A percentile compares a stretch with the other conserved stretches of the same genome.
Evolutionary conservation across 2,797 vertebrate species (phyloP).

Genomic region (Erpetoichthys calabaricus): DNA sequence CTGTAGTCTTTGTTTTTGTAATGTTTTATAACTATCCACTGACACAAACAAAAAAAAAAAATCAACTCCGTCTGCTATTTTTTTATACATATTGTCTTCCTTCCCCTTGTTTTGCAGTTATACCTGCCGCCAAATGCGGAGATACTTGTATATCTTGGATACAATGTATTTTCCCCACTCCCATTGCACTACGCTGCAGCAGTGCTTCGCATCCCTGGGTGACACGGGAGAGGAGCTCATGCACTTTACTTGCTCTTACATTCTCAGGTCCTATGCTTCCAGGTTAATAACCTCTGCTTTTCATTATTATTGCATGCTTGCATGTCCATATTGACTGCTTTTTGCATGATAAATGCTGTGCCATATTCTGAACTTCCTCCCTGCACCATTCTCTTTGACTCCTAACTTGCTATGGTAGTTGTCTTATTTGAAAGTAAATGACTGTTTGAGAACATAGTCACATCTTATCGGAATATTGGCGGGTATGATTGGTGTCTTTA

Average conservation of each 20-base stretch:
- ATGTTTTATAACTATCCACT: neutral
- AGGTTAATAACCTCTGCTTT: conserved; percentile 65
- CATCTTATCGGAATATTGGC: no score
- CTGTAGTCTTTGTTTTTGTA: neutral
- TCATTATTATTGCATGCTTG: conserved; percentile 45
- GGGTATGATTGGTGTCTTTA: no score
- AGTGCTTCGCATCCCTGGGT: conserved; percentile 60
- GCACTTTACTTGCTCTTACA: conserved; percentile 66
- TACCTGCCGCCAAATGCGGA: conserved; percentile 68
- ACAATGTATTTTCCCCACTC: conserved; percentile 60
- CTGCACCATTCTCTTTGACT: no score
- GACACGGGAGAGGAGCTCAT: conserved; percentile 65
- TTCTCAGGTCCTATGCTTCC: conserved; percentile 67
- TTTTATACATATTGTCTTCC: conserved; percentile 4
- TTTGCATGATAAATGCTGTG: conserved; percentile 31
- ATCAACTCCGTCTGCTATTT: conserved; percentile 6
- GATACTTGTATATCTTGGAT: conserved; percentile 69
- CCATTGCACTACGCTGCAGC: conserved; percentile 55
- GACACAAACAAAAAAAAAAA: conserved; percentile 1
- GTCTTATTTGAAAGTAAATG: no score
- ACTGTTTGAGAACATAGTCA: no score
- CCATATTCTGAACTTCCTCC: no score
- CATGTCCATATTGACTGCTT: conserved; percentile 34
- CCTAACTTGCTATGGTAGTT: no score
- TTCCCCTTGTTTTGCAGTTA: conserved; percentile 65